Evolutionary conservation across 2,797 vertebrate species (phyloP), one percentile per base, ranked within the genome.

Genomic region (Oophaga sylvatica): DNA sequence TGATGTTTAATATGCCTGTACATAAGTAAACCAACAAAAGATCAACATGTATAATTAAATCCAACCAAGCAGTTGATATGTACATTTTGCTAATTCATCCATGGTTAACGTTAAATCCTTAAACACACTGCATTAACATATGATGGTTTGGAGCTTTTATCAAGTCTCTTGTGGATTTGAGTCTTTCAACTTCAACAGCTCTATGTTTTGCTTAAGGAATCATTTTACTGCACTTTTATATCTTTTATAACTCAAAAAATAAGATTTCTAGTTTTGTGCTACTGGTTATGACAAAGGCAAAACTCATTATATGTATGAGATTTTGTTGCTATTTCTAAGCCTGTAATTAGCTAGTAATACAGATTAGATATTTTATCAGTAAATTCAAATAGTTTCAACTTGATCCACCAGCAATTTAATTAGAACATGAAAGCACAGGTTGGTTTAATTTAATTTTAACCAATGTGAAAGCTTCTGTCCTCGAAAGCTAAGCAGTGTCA

Each of bases 11-110:
- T 22, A 79, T 84, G 76, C 67, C 29, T 60, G 20, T 84, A 78
- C 26, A 67, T 48, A 22, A 48, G 67, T 57, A 78, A 79, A 83
- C 65, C 57, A 80, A 83, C 48, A 78, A 70, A 87, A 87, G 62
- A 85, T 81, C 68, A 73, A 80, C 59, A 65, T n/a, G 29, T 81
- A 26, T 65, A 80, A 85, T 85, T 85, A 75, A 88, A 85, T 71
- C 26, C 73, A 35, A 35, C 62, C 41, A 88, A 84, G 65, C 80
- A 77, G 53, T 41, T 79, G 63, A 75, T 84, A 60, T 81, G 59
- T 84, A 60, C 56, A 73, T 81, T 81, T 80, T 81, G 35, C 26
- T 85, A 85, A 48, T 60, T 77, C 79, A 81, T 22, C 22, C 81
- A 60, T 78, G 79, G 60, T 67, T 70, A 76, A 77, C 79, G 57